Evolutionary conservation across 2,888 invertebrate genomes (phyloP), one percentile per base, ranked within the genome.

Genomic region (Scaptomyza polygonia): DNA sequence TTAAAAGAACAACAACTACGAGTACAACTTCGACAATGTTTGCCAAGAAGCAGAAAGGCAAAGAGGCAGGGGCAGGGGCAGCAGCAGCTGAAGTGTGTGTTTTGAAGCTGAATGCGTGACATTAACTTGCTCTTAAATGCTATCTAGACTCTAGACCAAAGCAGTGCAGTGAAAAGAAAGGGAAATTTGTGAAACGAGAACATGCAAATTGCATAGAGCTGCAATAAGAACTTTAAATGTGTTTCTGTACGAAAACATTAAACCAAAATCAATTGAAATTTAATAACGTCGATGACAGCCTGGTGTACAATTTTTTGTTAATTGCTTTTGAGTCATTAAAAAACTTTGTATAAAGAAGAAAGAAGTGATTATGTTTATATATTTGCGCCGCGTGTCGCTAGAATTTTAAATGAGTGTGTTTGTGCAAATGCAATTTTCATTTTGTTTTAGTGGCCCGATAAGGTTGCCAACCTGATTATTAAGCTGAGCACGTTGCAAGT

Each of bases 81-180:
- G 12, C 32, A 34, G 25, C 30, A 18, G 29, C 32, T 9, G 3
- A 40, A 55, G 30, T 55, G 40, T 55, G 40, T 25, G 25, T 25
- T 25, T 25, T 25, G 25, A 25, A 5, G 25, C 25, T 25, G 25
- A 25, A 25, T 25, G 25, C 25, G 25, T 81, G 85, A 66, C 76
- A 82, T 82, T 70, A 85, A 72, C 79, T 75, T 65, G 67, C 48
- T 69, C 54, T 54, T 44, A 48, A 69, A 63, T 40, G 44, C 7
- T 40, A 40, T 43, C 25, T 25, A 25, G 25, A 25, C 25, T 43
- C 25, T 25, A 25, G 25, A 25, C 25, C 25, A 25, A 25, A 25
- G 25, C 25, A 25, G 25, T 25, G 25, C 5, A 25, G 25, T 5
- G 25, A 5, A 0, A 5, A 25, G 25, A 0, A 25, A 0, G 25